Base-by-base conservation (phyloP, 2,113 vertebrate genomes). In the Cottus gobio region DNA sequence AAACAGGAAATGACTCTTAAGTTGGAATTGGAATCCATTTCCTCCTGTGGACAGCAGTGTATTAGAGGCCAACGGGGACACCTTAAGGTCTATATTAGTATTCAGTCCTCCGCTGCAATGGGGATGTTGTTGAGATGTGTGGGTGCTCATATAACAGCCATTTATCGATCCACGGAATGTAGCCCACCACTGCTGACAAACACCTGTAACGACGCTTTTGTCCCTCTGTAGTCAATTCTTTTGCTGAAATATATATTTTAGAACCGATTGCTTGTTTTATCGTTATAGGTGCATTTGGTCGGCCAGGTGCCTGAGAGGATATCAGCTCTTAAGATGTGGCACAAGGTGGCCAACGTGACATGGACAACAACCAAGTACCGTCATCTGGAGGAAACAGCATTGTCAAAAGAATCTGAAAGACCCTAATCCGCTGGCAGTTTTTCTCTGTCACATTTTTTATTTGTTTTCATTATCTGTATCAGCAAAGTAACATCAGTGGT, bases 61-160 rank as follows among this genome's bases (percentile, higher is more conserved):
- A 22, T 63, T 37, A 57, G 36, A 75, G 52, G 58, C 37, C 70
- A 74, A n/a, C 9, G 5, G 60, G 70, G 80, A 75, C 73, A 83
- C 44, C 63, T 80, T 67, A 52, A 83, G 50, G 81, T 76, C 46
- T n/a, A 0, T 44, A 82, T 90, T 82, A 87, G 67, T 78, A 89
- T 89, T 87, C 87, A 77, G 85, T 76, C 70, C 67, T 84, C 61
- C 63, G 48, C 69, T 65, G 56, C 58, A 22, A 52, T 37, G 18
- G 63, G 52, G 42, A 64, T 70, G 60, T 84, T 84, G 80, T 73
- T 72, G 62, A 72, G 77, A 78, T 57, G 42, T 28, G 60, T 26
- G 30, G 22, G 22, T 73, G 67, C 58, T 75, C 71, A 46, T 56
- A 31, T 61, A 68, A 66, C 62, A 50, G 76, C 30, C 18, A 65